Conservation (phyloP, 2,888 invertebrate species). For the Mesorhabditis sp. region DNA sequence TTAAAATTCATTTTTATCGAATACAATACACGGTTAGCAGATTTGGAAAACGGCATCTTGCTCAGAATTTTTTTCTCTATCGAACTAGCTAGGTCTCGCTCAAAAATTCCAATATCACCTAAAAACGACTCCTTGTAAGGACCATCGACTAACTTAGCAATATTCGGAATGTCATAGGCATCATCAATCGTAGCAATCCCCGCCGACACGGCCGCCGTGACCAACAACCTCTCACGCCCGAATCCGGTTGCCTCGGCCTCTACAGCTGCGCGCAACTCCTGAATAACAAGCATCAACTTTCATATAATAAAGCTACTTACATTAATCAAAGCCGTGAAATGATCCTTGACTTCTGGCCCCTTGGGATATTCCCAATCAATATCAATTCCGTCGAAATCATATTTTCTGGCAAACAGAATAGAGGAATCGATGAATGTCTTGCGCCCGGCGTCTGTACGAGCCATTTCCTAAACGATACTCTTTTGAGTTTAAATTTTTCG, state of each 20-base stretch:
- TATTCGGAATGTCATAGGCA: conserved; percentile 72
- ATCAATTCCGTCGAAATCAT: conserved; percentile 59
- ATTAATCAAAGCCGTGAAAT: conserved; percentile 46
- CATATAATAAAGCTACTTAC: conserved; percentile 14
- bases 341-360: conserved; percentile 59
- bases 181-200: conserved; percentile 83
- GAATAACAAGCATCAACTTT: background rate
- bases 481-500: background rate
- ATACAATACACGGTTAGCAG: too few relatives aligned
- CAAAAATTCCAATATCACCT: too few relatives aligned
- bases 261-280: conserved; percentile 51
- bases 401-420: conserved; percentile 52
- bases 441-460: conserved; percentile 44
- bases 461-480: conserved; percentile 43
- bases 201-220: conserved; percentile 81
- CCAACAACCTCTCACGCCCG: conserved; percentile 65
- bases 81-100: too few relatives aligned
- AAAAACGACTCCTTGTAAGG: too few relatives aligned
- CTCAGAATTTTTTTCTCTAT: too few relatives aligned
- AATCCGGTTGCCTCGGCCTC: conserved; percentile 36
- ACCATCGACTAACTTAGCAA: conserved; percentile 43
- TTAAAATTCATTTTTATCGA: too few relatives aligned
- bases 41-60: too few relatives aligned
- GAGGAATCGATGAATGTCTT: conserved; percentile 66
- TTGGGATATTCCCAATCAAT: conserved; percentile 60